Conservation (phyloP, 2,113 vertebrate genomes). For the Etia nguti region DNA sequence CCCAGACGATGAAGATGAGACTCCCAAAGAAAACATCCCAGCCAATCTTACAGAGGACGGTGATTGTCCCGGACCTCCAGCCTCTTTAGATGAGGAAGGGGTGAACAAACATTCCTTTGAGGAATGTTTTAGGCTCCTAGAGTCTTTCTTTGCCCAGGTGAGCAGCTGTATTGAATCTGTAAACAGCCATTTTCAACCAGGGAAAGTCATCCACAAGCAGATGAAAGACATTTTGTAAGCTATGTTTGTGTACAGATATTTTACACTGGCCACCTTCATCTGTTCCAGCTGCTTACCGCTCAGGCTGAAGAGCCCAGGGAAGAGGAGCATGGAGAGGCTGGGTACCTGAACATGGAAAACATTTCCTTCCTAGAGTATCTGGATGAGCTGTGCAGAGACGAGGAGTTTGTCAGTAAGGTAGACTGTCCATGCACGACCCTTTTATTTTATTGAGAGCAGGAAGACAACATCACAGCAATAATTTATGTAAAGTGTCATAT, state of each 20-base stretch:
- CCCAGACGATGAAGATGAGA: accelerated
- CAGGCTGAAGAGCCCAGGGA: neutral
- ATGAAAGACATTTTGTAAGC: neutral
- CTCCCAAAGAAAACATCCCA: neutral
- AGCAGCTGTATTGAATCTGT: neutral
- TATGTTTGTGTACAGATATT: neutral
- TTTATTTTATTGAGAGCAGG: neutral
- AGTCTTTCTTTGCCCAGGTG: conserved; percentile 6
- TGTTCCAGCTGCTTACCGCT: neutral
- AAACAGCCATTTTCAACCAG: neutral
- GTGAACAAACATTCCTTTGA: conserved; percentile 38
- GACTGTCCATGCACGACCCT: neutral
- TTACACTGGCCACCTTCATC: neutral
- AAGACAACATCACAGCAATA: neutral
- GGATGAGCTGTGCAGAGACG: conserved; percentile 58
- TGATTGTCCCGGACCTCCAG: neutral
- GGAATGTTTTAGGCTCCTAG: conserved; percentile 60
- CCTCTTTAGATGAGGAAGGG: neutral
- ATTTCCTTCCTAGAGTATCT: conserved; percentile 47
- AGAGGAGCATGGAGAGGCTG: neutral
- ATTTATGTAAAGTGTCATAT: neutral
- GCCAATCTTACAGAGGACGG: neutral
- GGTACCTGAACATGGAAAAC: neutral
- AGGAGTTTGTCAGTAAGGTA: conserved; percentile 64
- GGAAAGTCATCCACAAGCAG: neutral